phyloP scores from a whole-genome alignment of 2,113 vertebrate species.

The Pantherophis guttatus region DNA sequence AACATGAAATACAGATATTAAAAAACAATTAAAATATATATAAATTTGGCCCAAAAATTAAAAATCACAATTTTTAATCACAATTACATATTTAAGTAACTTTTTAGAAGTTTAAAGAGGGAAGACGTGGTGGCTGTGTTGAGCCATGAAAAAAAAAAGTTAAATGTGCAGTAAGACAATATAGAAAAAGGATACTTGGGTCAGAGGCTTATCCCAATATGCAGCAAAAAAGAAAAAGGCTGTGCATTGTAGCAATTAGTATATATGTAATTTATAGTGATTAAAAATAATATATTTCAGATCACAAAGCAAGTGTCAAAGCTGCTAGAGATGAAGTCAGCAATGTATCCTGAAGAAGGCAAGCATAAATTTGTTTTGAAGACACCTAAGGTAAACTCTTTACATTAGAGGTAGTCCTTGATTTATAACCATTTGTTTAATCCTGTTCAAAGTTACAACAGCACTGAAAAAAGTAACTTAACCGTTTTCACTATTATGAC shows the following conservation, averaged over 20 bases:
- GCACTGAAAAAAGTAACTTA: background rate
- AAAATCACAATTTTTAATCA: no score
- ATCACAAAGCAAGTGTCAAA: slow-evolving; percentile 84
- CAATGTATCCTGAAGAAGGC: slow-evolving; percentile 83
- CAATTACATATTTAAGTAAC: background rate
- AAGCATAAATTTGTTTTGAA: slow-evolving; percentile 93
- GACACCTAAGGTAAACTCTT: slow-evolving; percentile 86
- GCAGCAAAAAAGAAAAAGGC: no score
- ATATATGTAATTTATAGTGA: background rate
- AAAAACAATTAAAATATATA: no score
- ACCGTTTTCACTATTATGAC: background rate
- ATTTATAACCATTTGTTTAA: background rate
- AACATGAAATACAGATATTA: no score
- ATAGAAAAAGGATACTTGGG: background rate
- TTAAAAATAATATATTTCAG: slow-evolving; percentile 41
- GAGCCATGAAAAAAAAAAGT: background rate
- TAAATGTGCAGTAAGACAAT: background rate
- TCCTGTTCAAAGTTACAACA: background rate
- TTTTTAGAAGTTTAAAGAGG: no score
- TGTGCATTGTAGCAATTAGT: no score
- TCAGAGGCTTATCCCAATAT: background rate
- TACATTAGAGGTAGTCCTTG: background rate
- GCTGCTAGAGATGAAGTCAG: slow-evolving; percentile 86
- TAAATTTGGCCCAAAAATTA: no score
- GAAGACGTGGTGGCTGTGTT: background rate